phyloP scores from a whole-genome alignment of 2,888 invertebrate species.

The Eupithecia centaureata region DNA sequence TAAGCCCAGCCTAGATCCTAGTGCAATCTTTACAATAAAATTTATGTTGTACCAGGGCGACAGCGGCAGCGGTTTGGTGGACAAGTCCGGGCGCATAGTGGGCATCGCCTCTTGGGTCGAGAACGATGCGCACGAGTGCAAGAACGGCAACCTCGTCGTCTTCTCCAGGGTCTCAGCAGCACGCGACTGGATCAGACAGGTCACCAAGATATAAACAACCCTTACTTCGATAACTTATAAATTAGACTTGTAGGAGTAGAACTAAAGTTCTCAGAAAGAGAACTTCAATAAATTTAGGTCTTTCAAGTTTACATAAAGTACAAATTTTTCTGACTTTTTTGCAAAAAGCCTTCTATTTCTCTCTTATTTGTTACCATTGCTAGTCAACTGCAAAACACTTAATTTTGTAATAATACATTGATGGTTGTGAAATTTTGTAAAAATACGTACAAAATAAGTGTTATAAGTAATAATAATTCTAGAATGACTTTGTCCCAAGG shows the following conservation, averaged over 20 bases:
- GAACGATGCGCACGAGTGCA: slow-evolving; percentile 68
- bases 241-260: not conserved
- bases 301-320: not conserved
- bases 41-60: slow-evolving; percentile 65
- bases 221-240: not conserved
- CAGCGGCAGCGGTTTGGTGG: slow-evolving; percentile 79
- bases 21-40: not conserved
- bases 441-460: slow-evolving; percentile 12
- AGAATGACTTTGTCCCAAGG: slow-evolving; percentile 4
- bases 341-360: not conserved
- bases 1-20: not conserved
- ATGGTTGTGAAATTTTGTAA: slow-evolving; percentile 8
- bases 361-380: not conserved
- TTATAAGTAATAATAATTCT: no score
- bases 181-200: slow-evolving; percentile 67
- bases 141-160: slow-evolving; percentile 65
- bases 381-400: not conserved
- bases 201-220: slow-evolving; percentile 59
- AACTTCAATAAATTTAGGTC: not conserved
- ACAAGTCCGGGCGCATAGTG: slow-evolving; percentile 55
- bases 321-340: not conserved
- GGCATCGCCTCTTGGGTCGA: slow-evolving; percentile 80
- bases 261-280: not conserved
- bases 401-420: not conserved
- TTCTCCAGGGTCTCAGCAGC: slow-evolving; percentile 68